Conservation (phyloP, 2,113 vertebrate species). For the Ceyx melanurus region DNA sequence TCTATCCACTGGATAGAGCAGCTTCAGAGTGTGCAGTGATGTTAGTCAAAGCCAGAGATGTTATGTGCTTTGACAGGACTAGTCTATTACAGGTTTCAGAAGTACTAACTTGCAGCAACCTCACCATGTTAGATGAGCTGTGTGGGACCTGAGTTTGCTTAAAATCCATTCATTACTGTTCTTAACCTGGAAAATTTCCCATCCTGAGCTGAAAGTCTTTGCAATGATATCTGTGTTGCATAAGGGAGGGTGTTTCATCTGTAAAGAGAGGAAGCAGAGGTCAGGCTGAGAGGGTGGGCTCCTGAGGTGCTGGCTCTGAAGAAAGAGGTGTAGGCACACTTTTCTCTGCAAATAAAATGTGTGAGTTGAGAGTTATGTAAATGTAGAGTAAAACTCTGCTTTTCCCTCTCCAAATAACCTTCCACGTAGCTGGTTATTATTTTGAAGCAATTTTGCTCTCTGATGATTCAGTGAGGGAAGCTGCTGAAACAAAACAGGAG, state of each 20-base stretch:
- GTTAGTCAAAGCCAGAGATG: slow-evolving; percentile 25
- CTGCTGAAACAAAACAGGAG: slow-evolving; percentile 52
- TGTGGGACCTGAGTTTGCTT: slow-evolving; percentile 24
- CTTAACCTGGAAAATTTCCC: neutral
- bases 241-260: neutral
- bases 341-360: neutral
- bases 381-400: slow-evolving; percentile 15
- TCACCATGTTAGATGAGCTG: neutral
- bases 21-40: neutral
- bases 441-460: slow-evolving; percentile 62
- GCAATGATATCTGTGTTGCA: neutral
- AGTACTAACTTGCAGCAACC: slow-evolving; percentile 43
- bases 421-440: slow-evolving; percentile 18
- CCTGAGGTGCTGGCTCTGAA: neutral
- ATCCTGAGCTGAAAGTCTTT: slow-evolving; percentile 44
- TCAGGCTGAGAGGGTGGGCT: neutral
- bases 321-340: neutral
- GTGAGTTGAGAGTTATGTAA: slow-evolving; percentile 11
- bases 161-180: slow-evolving; percentile 20
- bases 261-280: neutral
- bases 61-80: slow-evolving; percentile 45
- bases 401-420: neutral
- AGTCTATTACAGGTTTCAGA: slow-evolving; percentile 45
- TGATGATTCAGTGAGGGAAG: slow-evolving; percentile 48
- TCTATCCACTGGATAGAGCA: neutral